These are phyloP conservation scores for Argya squamiceps DNA, from an alignment of 2,797 vertebrate genomes.

Conservation along the genomic window DNA sequence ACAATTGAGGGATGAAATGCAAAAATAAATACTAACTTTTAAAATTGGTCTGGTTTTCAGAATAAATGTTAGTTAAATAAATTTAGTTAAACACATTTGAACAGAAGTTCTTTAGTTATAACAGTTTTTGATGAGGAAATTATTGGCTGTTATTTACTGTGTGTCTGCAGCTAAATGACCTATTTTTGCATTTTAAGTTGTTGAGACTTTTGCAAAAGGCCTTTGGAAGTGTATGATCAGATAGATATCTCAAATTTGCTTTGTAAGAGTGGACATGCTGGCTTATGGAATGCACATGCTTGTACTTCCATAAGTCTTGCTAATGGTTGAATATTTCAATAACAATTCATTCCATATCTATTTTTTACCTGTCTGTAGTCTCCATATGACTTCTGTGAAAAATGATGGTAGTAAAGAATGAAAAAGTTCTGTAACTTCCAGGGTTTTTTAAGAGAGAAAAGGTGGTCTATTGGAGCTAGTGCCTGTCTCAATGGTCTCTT, in stretches of 20 bases:
- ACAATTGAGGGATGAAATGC: not conserved
- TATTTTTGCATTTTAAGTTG: not conserved
- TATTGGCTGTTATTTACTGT: not conserved
- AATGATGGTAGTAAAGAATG: not conserved
- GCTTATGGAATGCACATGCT: not conserved
- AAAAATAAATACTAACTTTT: not conserved
- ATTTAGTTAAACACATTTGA: not conserved
- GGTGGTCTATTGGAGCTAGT: not conserved
- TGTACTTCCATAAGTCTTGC: not conserved
- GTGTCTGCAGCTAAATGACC: not conserved
- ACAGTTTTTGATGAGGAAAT: not conserved
- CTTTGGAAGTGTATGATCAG: not conserved
- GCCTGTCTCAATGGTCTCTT: not conserved
- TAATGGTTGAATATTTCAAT: not conserved
- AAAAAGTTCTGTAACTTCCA: not conserved
- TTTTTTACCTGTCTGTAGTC: not conserved
- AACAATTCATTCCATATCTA: not conserved
- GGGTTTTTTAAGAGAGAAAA: not conserved
- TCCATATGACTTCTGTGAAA: not conserved
- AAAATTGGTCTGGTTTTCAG: not conserved
- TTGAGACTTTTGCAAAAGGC: not conserved
- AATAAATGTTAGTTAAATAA: not conserved
- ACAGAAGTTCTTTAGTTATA: not conserved
- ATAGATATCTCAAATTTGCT: not conserved
- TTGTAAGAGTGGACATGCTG: not conserved